Evolutionary conservation across 2,797 vertebrate species (phyloP).

Genomic region (Myioborus melanocephalus): DNA sequence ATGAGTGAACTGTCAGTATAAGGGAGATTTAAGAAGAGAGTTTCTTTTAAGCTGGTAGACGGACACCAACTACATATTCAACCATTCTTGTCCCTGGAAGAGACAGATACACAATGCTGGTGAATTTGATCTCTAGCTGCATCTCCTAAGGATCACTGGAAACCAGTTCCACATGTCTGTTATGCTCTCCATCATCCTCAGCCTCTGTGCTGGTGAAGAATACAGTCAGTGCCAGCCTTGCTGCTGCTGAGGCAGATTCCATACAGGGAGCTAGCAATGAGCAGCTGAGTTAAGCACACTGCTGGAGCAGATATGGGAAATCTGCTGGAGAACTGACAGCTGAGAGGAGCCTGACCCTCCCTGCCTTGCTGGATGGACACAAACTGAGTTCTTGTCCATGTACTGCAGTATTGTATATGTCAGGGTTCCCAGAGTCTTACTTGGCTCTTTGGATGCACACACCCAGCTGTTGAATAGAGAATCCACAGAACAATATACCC

Average conservation of each 20-base stretch:
- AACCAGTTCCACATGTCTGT: neutral
- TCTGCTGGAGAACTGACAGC: neutral
- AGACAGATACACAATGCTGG: neutral
- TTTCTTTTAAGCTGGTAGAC: neutral
- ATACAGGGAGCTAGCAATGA: neutral
- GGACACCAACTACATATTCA: rapidly evolving
- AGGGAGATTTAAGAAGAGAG: neutral
- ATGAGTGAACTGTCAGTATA: neutral
- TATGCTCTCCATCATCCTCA: neutral
- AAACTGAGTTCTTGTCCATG: neutral
- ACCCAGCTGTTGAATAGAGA: neutral
- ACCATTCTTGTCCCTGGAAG: neutral
- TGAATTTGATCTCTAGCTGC: neutral
- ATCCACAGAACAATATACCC: neutral
- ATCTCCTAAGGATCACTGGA: neutral
- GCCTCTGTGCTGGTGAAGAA: neutral
- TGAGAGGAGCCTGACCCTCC: neutral
- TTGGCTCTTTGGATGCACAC: neutral
- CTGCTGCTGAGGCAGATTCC: neutral
- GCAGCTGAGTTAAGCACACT: neutral
- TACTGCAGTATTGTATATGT: neutral
- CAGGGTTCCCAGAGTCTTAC: neutral
- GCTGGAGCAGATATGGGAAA: neutral
- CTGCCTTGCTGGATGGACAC: neutral
- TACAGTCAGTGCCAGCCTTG: neutral